Percentiles rank a stretch among this genome's conserved stretches.
Conservation (phyloP, 2,797 vertebrate genomes). For the Carapus acus region DNA sequence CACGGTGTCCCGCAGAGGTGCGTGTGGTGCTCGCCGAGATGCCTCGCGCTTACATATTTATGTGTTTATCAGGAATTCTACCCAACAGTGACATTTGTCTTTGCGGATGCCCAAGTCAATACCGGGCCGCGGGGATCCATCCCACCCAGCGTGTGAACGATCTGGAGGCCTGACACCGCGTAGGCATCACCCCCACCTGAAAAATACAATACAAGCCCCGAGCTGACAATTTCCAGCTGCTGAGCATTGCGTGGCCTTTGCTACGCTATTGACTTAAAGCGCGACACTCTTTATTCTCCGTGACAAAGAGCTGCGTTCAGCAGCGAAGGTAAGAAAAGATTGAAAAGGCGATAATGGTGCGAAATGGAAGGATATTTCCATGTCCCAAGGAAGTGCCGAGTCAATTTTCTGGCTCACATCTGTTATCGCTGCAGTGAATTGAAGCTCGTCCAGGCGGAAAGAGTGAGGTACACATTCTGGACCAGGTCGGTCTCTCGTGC, state of each 20-base stretch:
- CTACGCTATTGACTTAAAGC: slow-evolving; percentile 18
- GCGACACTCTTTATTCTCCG: slow-evolving; percentile 18
- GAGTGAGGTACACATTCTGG: slow-evolving; percentile 15
- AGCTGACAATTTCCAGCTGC: background rate
- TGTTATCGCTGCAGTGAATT: slow-evolving; percentile 26
- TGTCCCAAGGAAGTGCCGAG: slow-evolving; percentile 11
- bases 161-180: background rate
- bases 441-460: slow-evolving; percentile 37
- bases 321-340: slow-evolving; percentile 17
- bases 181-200: background rate
- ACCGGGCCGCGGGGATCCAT: background rate
- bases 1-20: background rate
- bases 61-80: too few relatives aligned
- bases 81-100: background rate
- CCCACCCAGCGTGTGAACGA: slow-evolving; percentile 8
- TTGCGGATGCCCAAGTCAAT: slow-evolving; percentile 2
- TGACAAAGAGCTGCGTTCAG: slow-evolving; percentile 8
- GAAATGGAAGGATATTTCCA: slow-evolving; percentile 17
- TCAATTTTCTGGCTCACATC: slow-evolving; percentile 35
- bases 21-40: background rate
- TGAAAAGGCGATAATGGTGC: slow-evolving; percentile 25
- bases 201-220: slow-evolving; percentile 8
- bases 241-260: background rate
- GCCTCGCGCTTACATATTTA: too few relatives aligned
- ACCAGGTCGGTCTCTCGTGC: slow-evolving; percentile 27